A percentile compares a stretch with the other conserved stretches of the same genome.
Evolutionary conservation across 2,113 vertebrate species (phyloP).

Genomic region (Varanus salvator): DNA sequence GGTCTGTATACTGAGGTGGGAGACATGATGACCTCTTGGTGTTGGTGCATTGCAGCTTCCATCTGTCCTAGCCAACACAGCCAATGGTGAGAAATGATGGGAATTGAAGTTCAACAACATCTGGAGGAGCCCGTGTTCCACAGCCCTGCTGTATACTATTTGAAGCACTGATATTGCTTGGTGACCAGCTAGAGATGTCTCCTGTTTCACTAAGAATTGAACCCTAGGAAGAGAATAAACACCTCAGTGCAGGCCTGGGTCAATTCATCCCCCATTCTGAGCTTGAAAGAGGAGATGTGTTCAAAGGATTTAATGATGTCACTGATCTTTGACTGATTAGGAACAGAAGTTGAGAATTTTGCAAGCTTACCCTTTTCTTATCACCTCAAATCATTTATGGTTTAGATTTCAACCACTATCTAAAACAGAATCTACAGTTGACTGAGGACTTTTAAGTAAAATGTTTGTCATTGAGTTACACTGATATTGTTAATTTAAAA

Average conservation of each 20-base stretch:
- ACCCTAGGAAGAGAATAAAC: slow-evolving; percentile 75
- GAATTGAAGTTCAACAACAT: too few species aligned
- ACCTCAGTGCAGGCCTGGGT: slow-evolving; percentile 66
- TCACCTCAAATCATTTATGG: slow-evolving; percentile 71
- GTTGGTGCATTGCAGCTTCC: too few species aligned
- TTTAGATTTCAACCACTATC: slow-evolving; percentile 40
- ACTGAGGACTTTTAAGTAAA: neutral
- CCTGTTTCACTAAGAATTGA: slow-evolving; percentile 78
- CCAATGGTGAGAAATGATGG: too few species aligned
- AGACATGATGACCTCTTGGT: too few species aligned
- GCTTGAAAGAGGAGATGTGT: slow-evolving; percentile 89
- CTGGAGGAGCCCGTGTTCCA: too few species aligned
- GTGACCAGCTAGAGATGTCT: slow-evolving; percentile 57
- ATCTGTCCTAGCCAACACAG: too few species aligned
- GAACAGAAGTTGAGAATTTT: slow-evolving; percentile 86
- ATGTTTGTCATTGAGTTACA: neutral
- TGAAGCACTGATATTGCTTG: slow-evolving; percentile 63
- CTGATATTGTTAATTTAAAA: neutral
- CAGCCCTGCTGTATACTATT: slow-evolving; percentile 41
- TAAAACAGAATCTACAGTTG: neutral
- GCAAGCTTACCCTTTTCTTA: slow-evolving; percentile 70
- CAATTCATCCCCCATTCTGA: slow-evolving; percentile 73
- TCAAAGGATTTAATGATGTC: slow-evolving; percentile 91
- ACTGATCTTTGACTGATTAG: slow-evolving; percentile 92
- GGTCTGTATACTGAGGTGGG: neutral